A percentile compares a stretch with the other conserved stretches of the same genome.
Conservation (phyloP, 2,888 invertebrate genomes). For the Griposia aprilina region DNA sequence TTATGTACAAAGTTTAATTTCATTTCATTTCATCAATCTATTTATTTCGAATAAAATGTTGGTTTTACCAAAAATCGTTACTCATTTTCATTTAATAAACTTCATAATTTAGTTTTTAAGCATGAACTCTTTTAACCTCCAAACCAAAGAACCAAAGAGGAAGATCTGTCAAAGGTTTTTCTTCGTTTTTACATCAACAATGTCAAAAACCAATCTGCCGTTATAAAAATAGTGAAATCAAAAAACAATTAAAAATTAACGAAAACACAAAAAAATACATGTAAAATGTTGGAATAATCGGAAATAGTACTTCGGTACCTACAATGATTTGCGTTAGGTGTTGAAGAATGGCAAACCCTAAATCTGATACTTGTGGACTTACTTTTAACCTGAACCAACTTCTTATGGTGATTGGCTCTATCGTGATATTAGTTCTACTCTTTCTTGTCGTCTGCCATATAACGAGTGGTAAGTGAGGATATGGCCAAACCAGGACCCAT, state of each 20-base stretch:
- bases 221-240: constrained; percentile 27
- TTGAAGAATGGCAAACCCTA: constrained; percentile 68
- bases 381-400: constrained; percentile 81
- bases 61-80: constrained; percentile 21
- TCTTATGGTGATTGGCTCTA: constrained; percentile 80
- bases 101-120: neutral
- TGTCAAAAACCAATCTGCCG: constrained; percentile 48
- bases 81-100: neutral
- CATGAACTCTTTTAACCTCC: constrained; percentile 27
- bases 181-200: constrained; percentile 46
- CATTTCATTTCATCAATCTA: constrained; percentile 1
- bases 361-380: constrained; percentile 63
- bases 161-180: constrained; percentile 27
- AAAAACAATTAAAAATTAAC: constrained; percentile 12
- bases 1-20: constrained; percentile 28
- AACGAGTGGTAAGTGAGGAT: constrained; percentile 74
- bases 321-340: constrained; percentile 54
- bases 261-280: constrained; percentile 25
- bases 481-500: constrained; percentile 50
- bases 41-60: constrained; percentile 47
- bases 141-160: constrained; percentile 30
- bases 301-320: constrained; percentile 44
- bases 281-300: constrained; percentile 19
- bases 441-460: constrained; percentile 83
- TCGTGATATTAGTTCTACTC: constrained; percentile 80